A percentile compares a stretch with the other conserved stretches of the same genome.
These are phyloP conservation scores for Enteromius radiatus DNA, from an alignment of 2,797 vertebrate genomes.

Conservation along the genomic window DNA sequence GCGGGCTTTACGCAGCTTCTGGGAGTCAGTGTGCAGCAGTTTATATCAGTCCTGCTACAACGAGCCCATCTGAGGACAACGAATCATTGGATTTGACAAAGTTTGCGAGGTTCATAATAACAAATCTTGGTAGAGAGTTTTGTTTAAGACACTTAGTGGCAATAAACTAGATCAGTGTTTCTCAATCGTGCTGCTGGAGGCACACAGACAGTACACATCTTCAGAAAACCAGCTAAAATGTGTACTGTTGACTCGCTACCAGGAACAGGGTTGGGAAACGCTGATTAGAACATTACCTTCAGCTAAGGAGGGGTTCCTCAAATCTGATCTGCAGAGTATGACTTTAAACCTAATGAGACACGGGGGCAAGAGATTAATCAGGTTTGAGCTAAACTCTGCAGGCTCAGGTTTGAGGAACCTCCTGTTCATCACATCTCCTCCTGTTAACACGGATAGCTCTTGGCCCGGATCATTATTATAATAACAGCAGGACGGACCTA, in stretches of 20 bases:
- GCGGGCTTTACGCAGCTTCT: neutral
- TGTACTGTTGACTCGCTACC: neutral
- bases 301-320: neutral
- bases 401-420: neutral
- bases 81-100: slow-evolving; percentile 7
- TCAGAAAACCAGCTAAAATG: neutral
- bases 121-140: neutral
- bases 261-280: neutral
- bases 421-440: neutral
- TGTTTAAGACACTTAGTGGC: neutral
- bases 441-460: neutral
- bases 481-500: neutral
- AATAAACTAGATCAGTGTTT: neutral
- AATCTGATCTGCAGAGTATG: neutral
- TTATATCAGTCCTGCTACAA: slow-evolving; percentile 15
- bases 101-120: neutral
- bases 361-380: neutral
- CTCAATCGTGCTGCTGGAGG: too few species aligned
- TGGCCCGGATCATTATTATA: neutral
- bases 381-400: neutral
- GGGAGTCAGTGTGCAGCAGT: slow-evolving; percentile 1
- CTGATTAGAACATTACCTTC: neutral
- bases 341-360: neutral
- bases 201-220: neutral
- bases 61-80: neutral